Base-by-base conservation (phyloP, 1,140 invertebrate genomes). In the Drosophila littoralis region DNA sequence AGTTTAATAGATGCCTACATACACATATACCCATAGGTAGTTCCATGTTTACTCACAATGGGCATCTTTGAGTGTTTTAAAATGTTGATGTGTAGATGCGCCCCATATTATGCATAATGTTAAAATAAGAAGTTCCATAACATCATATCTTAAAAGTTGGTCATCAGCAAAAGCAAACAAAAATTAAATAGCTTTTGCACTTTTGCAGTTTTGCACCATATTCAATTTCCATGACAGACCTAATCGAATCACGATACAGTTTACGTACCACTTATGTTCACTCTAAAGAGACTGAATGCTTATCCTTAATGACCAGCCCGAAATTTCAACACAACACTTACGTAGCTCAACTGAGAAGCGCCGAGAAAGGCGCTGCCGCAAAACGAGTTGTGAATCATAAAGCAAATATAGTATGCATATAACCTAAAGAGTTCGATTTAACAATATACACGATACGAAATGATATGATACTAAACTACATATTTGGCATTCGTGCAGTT, bases 351-450 rank as follows among this genome's bases (percentile, higher is more conserved):
- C 64, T 48, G 64, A 67, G 64, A 67, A 67, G 54, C 54, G 42
- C 63, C 28, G 50, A 55, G 61, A 66, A 7, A 55, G 51, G 40
- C 32, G 50, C 36, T 9, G 46, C 32, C 32, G 58, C n/a, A 51
- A 58, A 32, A 57, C 51, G 54, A 73, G 57, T 75, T 69, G 65
- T 74, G 65, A 74, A 61, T 42, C 57, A 28, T 54, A 38, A 42
- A 54, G 43, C 35, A 57, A 58, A 67, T 15, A 48, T 57, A 54
- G n/a, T 54, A 52, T 55, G 40, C 63, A 57, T 46, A 57, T 55
- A 36, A 66, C 9, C 33, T 13, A 63, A 42, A 63, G 33, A 58
- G 52, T 58, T 57, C 52, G 51, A 58, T 46, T 58, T 58, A 46
- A 58, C 5, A 35, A 9, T 52, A 35, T 10, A 36, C 13, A 32